Evolutionary conservation across 2,113 vertebrate species (phyloP), one percentile per base, ranked within the genome.

Genomic region (Mellivora capensis): DNA sequence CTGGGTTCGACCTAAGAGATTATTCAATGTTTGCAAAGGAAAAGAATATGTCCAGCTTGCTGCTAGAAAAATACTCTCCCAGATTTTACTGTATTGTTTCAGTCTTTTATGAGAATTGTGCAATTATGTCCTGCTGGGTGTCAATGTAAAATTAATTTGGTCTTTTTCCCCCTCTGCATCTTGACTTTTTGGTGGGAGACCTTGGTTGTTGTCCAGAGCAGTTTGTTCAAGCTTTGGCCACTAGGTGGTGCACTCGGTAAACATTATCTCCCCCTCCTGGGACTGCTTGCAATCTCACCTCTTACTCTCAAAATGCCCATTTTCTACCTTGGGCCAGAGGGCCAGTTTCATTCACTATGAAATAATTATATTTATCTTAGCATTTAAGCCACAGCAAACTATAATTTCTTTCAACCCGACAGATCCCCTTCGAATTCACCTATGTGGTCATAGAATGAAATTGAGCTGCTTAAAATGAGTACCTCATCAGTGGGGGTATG

Each of bases 191-290:
- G 17, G 18, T 39, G 37, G 54, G 13, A 69, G 29, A 83, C 20
- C 8, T 37, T 84, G 37, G 42, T 49, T 31, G 7, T 49, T 89
- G 71, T 71, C 57, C 2, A 37, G 59, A 87, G 57, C 12, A 0
- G 0, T 44, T 47, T 84, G 18, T 93, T 84, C 76, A 94, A 34
- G 25, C 2, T 7, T 52, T 95, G 76, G 52, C 87, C 98, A 84
- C 96, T 96, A 97, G 97, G 89, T 93, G 98, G 96, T 87, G 90
- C 37, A n/a, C 88, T 71, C 20, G 89, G 93, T 84, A 96, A 97
- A 85, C 81, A 64, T 82, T 98, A 54, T 7, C 71, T 87, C 54
- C 84, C 61, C 67, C 21, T 91, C 4, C 29, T 8, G 0, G 7
- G 49, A 0, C 13, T 1, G 3, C 34, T 77, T 84, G 54, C 4